Base-by-base conservation (phyloP, 2,888 invertebrate genomes). In the Orthosia gothica region DNA sequence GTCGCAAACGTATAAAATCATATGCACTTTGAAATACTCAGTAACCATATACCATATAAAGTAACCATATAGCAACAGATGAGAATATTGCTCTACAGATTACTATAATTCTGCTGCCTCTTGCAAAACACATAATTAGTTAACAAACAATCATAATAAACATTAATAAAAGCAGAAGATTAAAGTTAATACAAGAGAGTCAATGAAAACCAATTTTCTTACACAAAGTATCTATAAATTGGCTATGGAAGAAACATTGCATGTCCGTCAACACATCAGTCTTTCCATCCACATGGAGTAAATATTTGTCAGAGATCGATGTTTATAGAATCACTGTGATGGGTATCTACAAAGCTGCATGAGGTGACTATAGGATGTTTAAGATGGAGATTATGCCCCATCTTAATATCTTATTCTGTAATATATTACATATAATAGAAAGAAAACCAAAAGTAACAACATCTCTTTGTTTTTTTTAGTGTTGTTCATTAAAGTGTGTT, bases 201-300 rank as follows among this genome's bases (percentile, higher is more conserved):
- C 65, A 63, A 79, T 81, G 58, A 23, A 70, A 76, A 67, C 66
- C 55, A 74, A 73, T 83, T 80, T 82, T 68, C 57, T 47, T 55
- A 40, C 55, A 75, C 83, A 81, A 81, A 83, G 80, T 83, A 70
- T 73, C 70, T 70, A 83, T 83, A 81, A 81, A 81, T 81, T 81
- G 81, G 57, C 63, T 61, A 55, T 68, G 57, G 59, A 70, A 32
- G 70, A 55, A 67, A 65, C 26, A 74, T 82, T 79, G 72, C 69
- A 55, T 61, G 67, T 73, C 55, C 59, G 66, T 81, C 70, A 66
- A 76, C 73, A 65, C 64, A 82, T 76, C 73, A 75, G 12, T 18
- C 47, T 63, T 79, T 80, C 84, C 84, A 65, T 76, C 71, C 4
- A 12, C 55, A 62, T 40, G 55, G 74, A 77, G 47, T 74, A 77